These are phyloP conservation scores for Ciconia boyciana DNA, from an alignment of 2,113 vertebrate genomes.

Conservation along the genomic window DNA sequence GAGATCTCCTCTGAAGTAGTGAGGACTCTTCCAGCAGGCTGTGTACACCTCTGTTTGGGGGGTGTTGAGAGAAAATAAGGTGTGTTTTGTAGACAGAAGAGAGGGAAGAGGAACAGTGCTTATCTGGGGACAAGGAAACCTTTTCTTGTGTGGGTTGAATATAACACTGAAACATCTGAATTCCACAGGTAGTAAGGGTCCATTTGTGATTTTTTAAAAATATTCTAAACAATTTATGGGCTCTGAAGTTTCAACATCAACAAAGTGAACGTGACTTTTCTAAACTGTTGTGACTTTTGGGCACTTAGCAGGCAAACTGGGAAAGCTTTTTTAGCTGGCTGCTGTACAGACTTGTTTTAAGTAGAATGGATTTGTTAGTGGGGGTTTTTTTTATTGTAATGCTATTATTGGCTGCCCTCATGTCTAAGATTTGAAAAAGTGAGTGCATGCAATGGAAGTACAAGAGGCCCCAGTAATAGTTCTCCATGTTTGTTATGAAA, in stretches of 20 bases:
- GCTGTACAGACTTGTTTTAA: slow-evolving; percentile 62
- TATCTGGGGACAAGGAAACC: neutral
- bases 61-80: neutral
- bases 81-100: neutral
- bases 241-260: slow-evolving; percentile 22
- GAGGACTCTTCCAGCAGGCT: neutral
- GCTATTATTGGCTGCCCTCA: slow-evolving; percentile 61
- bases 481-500: slow-evolving; percentile 64
- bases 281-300: slow-evolving; percentile 56
- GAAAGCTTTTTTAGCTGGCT: slow-evolving; percentile 68
- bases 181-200: slow-evolving; percentile 11
- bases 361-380: slow-evolving; percentile 61
- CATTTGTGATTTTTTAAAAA: neutral
- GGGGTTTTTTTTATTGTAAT: slow-evolving; percentile 30
- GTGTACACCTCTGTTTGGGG: neutral
- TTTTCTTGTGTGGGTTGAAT: neutral
- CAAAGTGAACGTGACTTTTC: neutral
- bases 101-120: neutral
- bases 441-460: slow-evolving; percentile 53
- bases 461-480: slow-evolving; percentile 66
- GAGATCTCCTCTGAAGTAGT: neutral
- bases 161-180: neutral
- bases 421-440: slow-evolving; percentile 48
- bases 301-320: slow-evolving; percentile 66
- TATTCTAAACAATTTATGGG: neutral